Percentiles rank a stretch among this genome's conserved stretches.
phyloP scores from a whole-genome alignment of 2,888 invertebrate genomes.

The Cryptocheilus praepositus region DNA sequence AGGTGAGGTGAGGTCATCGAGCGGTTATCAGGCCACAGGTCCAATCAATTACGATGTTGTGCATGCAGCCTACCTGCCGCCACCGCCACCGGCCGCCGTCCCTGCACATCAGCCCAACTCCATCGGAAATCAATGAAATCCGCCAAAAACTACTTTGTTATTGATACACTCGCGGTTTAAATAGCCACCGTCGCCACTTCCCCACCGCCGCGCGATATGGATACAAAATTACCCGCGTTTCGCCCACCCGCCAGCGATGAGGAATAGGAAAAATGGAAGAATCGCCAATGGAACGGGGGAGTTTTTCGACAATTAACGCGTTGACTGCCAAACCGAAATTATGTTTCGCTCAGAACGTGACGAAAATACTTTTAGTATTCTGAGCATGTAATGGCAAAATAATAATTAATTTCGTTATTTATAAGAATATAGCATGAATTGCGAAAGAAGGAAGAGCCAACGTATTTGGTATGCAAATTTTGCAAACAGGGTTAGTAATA shows the following conservation, averaged over 20 bases:
- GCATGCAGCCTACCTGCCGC: slow-evolving; percentile 54
- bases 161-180: slow-evolving; percentile 68
- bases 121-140: slow-evolving; percentile 72
- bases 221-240: slow-evolving; percentile 8
- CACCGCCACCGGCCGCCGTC: slow-evolving; percentile 26
- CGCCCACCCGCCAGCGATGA: neutral
- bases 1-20: slow-evolving; percentile 50
- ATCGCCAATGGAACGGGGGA: neutral
- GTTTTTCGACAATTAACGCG: no score
- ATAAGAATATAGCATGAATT: no score
- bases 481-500: no score
- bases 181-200: slow-evolving; percentile 53
- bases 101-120: slow-evolving; percentile 61
- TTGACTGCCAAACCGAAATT: no score
- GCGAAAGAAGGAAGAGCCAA: no score
- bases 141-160: slow-evolving; percentile 68
- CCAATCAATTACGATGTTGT: slow-evolving; percentile 69
- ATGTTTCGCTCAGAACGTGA: no score
- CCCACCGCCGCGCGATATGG: slow-evolving; percentile 5
- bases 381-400: no score
- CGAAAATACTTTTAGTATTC: no score
- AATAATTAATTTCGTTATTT: no score
- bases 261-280: no score
- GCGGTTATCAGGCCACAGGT: slow-evolving; percentile 68
- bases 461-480: no score